Percentiles rank a stretch among this genome's conserved stretches.
Evolutionary conservation across 2,113 vertebrate genomes (phyloP).

Genomic region (Craseonycteris thonglongyai): DNA sequence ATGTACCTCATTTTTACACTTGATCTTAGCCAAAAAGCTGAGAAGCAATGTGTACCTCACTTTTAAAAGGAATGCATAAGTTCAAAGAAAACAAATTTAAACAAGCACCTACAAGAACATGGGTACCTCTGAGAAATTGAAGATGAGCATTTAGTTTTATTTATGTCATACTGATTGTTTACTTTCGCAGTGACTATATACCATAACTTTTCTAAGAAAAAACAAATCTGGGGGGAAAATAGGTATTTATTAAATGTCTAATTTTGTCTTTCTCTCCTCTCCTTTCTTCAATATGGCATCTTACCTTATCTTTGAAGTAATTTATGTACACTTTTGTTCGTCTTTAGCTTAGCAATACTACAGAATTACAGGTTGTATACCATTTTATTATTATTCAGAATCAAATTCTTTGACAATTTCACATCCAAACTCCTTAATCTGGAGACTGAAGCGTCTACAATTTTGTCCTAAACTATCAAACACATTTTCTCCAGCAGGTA

Average conservation of each 20-base stretch:
- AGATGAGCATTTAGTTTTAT: neutral
- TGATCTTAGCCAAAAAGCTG: no score
- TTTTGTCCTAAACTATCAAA: neutral
- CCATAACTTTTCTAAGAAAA: neutral
- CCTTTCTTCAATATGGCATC: neutral
- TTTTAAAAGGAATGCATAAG: neutral
- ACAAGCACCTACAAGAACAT: neutral
- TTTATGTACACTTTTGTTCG: neutral
- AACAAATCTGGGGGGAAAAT: neutral
- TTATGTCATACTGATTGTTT: neutral
- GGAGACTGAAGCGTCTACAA: neutral
- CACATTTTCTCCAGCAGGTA: neutral
- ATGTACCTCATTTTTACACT: neutral
- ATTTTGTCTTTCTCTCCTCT: neutral
- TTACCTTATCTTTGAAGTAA: neutral
- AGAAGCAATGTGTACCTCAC: neutral
- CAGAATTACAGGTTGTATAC: neutral
- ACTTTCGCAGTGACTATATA: neutral
- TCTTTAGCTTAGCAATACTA: neutral
- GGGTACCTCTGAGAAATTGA: neutral
- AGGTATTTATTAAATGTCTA: neutral
- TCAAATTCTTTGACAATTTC: neutral
- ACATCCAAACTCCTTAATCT: neutral
- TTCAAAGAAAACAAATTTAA: neutral
- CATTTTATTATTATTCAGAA: neutral